phyloP scores from a whole-genome alignment of 2,888 invertebrate species.

The Stramonita haemastoma region DNA sequence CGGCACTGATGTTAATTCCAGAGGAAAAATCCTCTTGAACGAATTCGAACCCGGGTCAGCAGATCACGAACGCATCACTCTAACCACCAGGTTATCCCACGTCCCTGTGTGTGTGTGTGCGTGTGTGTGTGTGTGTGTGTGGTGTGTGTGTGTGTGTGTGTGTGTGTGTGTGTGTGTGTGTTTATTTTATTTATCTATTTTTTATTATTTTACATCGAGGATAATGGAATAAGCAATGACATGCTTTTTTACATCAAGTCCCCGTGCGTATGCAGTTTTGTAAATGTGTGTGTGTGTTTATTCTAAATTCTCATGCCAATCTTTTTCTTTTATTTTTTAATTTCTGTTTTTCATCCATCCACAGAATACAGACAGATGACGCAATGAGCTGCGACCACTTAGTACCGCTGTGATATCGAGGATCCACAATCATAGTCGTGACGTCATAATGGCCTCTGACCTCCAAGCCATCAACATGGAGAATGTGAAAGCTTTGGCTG shows the following conservation, averaged over 20 bases:
- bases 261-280: too few species aligned
- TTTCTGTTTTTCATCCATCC: not conserved
- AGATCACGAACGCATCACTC: too few species aligned
- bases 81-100: too few species aligned
- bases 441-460: constrained; percentile 21
- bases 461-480: constrained; percentile 16
- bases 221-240: too few species aligned
- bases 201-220: too few species aligned
- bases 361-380: not conserved
- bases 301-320: not conserved
- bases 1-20: too few species aligned
- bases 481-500: not conserved
- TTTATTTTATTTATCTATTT: too few species aligned
- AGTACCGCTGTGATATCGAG: constrained; percentile 9
- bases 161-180: constrained; percentile 17
- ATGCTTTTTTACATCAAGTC: too few species aligned
- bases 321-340: not conserved
- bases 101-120: not conserved
- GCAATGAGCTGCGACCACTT: not conserved
- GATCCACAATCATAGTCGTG: not conserved
- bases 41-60: too few species aligned
- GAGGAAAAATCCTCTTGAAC: too few species aligned
- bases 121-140: not conserved
- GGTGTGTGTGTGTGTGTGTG: not conserved
- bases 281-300: too few species aligned